Evolutionary conservation across 2,797 vertebrate species (phyloP).

Genomic region (Bufotes viridis): DNA sequence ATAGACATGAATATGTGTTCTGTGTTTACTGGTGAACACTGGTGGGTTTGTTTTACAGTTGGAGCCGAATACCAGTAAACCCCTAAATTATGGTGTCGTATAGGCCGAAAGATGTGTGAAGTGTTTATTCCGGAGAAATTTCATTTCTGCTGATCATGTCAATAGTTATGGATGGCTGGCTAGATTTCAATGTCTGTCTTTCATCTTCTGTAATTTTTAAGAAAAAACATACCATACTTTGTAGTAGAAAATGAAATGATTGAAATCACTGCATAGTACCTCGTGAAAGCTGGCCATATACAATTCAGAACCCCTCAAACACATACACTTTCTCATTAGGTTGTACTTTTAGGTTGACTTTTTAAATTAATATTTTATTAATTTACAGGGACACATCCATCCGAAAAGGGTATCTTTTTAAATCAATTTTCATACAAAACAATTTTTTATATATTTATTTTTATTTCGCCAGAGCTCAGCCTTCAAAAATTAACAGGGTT

Average conservation of each 20-base stretch:
- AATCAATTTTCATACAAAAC: no score
- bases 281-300: not conserved
- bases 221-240: not conserved
- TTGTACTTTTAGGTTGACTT: no score
- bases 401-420: no score
- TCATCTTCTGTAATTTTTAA: not conserved
- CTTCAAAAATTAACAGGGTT: no score
- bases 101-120: slow-evolving; percentile 8
- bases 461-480: no score
- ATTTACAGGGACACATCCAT: no score
- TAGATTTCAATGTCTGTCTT: not conserved
- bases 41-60: slow-evolving; percentile 9
- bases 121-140: not conserved
- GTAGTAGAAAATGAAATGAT: not conserved
- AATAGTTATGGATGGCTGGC: not conserved
- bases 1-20: slow-evolving; percentile 41
- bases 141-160: not conserved
- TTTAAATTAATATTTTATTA: no score
- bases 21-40: slow-evolving; percentile 42
- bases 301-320: not conserved
- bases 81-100: slow-evolving; percentile 9
- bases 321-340: no score
- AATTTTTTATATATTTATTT: no score
- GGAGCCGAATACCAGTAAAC: slow-evolving; percentile 24
- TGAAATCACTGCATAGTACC: not conserved